Evolutionary conservation across 37 sponge, comb jelly and placozoan species (phyloP), one percentile per base, ranked within the genome.

Genomic region (Axinella damicornis): DNA sequence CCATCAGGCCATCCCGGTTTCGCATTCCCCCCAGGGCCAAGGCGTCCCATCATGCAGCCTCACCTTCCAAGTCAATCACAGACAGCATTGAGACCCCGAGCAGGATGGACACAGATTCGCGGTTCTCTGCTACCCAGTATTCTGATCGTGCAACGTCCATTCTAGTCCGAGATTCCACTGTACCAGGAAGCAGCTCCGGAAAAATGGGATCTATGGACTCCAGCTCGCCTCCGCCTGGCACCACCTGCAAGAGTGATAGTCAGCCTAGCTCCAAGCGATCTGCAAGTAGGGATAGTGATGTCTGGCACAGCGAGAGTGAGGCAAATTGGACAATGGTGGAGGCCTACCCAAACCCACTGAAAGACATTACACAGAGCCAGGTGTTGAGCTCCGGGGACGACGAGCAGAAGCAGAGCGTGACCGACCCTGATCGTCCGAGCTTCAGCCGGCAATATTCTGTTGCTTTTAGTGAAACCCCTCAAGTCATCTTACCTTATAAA

Each of bases 271-370:
- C 77, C 57, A 55, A 15, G 33, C 59, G 17, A 16, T 58, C 65
- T 21, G 65, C 30, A 14, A 58, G 40, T 22, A 19, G 39, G 2
- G 80, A 79, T 34, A 86, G 87, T 61, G 87, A 86, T 67, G 73
- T 36, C 4, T 86, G 87, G 87, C 87, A 86, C 80, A 86, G 87
- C 79, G 87, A 86, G 53, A 79, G 80, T 63, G 87, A 86, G 56
- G 80, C 87, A 16, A 86, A 86, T 53, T 86, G 87, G 80, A 86
- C 87, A 0, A 66, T 72, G 65, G 69, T 59, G 25, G 73, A 79
- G 17, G 68, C 66, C 0, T 37, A n/a, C 18, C 25, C 65, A 22
- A 66, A 65, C 27, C 69, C 54, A 2, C 11, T 55, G 37, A 58
- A 35, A 31, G 68, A 57, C 15, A 58, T 67, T 82, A 37, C 40